phyloP scores from a whole-genome alignment of 2,797 vertebrate genomes.

The Paratrypauchen microcephalus region DNA sequence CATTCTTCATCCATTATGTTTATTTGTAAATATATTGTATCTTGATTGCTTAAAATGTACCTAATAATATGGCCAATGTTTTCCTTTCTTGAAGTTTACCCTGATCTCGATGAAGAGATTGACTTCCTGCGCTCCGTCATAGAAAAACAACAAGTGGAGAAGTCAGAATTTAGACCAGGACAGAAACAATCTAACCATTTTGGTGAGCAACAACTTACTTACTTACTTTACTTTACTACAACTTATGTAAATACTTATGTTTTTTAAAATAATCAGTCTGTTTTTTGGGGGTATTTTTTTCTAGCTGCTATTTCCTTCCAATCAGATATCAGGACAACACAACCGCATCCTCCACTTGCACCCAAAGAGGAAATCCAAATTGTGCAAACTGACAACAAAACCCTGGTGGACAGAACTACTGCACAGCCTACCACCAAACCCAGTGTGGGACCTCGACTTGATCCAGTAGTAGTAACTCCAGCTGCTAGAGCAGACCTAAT shows the following conservation, averaged over 20 bases:
- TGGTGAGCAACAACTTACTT: slow-evolving; percentile 50
- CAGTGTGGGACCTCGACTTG: slow-evolving; percentile 17
- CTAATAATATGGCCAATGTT: neutral
- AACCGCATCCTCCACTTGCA: slow-evolving; percentile 16
- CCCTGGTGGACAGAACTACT: slow-evolving; percentile 3
- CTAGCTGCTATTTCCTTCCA: slow-evolving; percentile 16
- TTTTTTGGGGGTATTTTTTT: neutral
- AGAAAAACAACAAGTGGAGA: slow-evolving; percentile 66
- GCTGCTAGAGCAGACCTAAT: slow-evolving; percentile 62
- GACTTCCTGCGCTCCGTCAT: slow-evolving; percentile 82
- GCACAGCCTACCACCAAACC: slow-evolving; percentile 13
- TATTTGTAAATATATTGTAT: neutral
- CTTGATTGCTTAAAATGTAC: neutral
- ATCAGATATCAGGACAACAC: slow-evolving; percentile 19
- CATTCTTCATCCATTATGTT: neutral
- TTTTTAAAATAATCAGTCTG: neutral
- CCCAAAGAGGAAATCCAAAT: slow-evolving; percentile 15
- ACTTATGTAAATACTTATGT: too few relatives aligned
- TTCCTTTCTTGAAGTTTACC: slow-evolving; percentile 41
- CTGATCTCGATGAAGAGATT: slow-evolving; percentile 85
- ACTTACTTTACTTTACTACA: too few relatives aligned
- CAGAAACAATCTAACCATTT: slow-evolving; percentile 25
- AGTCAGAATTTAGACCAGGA: slow-evolving; percentile 4
- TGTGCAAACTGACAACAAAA: slow-evolving; percentile 8
- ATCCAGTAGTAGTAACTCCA: slow-evolving; percentile 59